Conservation (phyloP, 2,797 vertebrate genomes). For the Danio jaintianensis region DNA sequence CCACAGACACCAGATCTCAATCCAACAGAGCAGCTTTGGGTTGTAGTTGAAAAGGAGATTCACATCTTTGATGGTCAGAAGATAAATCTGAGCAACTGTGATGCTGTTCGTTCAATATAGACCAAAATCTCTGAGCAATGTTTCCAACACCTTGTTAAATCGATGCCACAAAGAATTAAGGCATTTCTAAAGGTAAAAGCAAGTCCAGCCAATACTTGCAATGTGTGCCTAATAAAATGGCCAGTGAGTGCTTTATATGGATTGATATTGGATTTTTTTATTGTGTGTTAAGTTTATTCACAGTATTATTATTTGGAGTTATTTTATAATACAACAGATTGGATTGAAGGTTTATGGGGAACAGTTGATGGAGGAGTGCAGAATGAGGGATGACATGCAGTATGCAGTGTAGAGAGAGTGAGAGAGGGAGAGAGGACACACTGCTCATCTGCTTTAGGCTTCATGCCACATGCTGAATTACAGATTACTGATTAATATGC, state of each 20-base stretch:
- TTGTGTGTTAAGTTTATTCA: conserved; percentile 4
- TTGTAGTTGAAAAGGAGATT: too few species aligned
- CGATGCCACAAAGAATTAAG: too few species aligned
- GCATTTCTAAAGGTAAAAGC: too few species aligned
- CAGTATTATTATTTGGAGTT: background rate
- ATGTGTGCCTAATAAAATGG: too few species aligned
- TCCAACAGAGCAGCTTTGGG: too few species aligned
- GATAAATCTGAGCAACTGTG: too few species aligned
- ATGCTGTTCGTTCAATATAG: too few species aligned
- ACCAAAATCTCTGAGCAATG: too few species aligned
- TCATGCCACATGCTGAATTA: conserved; percentile 29
- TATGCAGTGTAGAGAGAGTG: background rate
- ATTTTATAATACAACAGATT: conserved; percentile 4
- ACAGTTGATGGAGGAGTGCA: conserved; percentile 8
- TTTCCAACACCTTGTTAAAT: too few species aligned
- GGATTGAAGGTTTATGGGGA: background rate
- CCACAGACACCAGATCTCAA: too few species aligned
- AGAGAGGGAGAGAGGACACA: background rate
- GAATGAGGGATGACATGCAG: background rate
- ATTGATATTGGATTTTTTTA: background rate
- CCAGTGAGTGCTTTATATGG: background rate
- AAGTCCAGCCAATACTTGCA: too few species aligned
- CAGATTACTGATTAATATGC: conserved; percentile 13
- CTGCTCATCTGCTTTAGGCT: conserved; percentile 1
- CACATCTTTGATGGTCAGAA: too few species aligned